Evolutionary conservation across 35 echinoderm and acorn worm genomes (phyloP), one percentile per base, ranked within the genome.

Genomic region (Heliocidaris tuberculata): DNA sequence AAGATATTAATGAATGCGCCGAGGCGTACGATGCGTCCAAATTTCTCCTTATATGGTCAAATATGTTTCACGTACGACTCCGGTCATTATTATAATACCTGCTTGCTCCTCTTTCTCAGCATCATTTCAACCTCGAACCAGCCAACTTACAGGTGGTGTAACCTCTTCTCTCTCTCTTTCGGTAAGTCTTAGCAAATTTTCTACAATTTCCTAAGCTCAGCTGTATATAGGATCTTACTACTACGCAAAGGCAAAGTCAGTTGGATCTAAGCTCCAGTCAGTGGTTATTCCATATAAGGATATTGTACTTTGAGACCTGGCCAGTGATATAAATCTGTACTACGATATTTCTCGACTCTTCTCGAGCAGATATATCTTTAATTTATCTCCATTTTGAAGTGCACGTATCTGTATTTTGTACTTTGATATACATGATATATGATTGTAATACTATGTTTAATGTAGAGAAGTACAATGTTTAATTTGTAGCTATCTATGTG

Each of bases 11-110:
- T 93, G 59, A 93, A 93, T 93, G 42, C 92, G 50, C 92, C 92
- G 92, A 93, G 92, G 92, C 92, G 30, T 93, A 93, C 48, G 92
- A 93, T 93, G 92, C 92, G 92, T 93, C 92, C 30, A 93, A 93
- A 93, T 93, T 93, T 93, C 92, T 93, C 92, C 92, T 93, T 93
- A 93, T 93, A 93, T 93, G 92, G 92, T 60, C 92, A 93, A 93
- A 93, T 93, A 93, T 93, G 48, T 59, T 93, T 93, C 92, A 59
- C 92, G 92, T 93, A 93, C 11, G 5, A 48, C 31, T 15, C 11
- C 50, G 92, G 50, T 59, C 92, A 93, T 93, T 93, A 93, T 93
- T 47, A 89, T 89, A 89, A 89, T 48, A 89, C 31, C 12, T 15
- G 87, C 31, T 32, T 89, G 87, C 31, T 47, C 32, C 31, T 89